These are phyloP conservation scores for Vannuccia rotundouncinata DNA, from an alignment of 2,888 invertebrate species.

Conservation along the genomic window DNA sequence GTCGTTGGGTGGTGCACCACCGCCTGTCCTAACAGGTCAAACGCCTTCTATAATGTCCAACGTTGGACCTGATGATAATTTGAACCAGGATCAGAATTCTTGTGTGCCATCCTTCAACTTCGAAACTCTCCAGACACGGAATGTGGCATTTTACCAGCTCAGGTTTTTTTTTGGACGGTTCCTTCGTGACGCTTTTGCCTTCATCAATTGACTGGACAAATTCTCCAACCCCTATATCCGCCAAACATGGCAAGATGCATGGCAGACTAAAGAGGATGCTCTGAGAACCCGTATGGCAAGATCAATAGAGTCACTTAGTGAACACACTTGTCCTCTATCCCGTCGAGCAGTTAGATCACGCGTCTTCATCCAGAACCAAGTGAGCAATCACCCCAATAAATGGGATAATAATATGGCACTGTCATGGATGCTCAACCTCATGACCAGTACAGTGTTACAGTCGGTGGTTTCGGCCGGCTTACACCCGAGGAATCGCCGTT, in stretches of 20 bases:
- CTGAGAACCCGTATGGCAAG: conserved; percentile 26
- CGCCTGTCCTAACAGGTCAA: conserved; percentile 42
- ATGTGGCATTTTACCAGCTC: conserved; percentile 41
- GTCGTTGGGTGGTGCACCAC: conserved; percentile 41
- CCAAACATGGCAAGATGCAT: conserved; percentile 25
- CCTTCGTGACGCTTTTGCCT: conserved; percentile 16
- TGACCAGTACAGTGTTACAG: background rate
- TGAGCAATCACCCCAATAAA: background rate
- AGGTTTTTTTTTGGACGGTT: conserved; percentile 41
- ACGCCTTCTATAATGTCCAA: conserved; percentile 42
- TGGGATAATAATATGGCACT: background rate
- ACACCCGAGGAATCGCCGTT: background rate
- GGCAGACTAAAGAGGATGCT: conserved; percentile 37
- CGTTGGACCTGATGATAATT: conserved; percentile 35
- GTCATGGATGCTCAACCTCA: background rate
- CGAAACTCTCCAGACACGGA: conserved; percentile 41
- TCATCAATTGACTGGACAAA: background rate
- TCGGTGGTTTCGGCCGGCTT: background rate
- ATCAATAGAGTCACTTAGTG: background rate
- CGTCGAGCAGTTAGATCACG: background rate
- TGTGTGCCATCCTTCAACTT: conserved; percentile 41
- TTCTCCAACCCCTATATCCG: background rate
- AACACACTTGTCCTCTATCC: background rate
- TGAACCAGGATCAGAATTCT: conserved; percentile 41
- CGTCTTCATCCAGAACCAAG: background rate